Conservation (phyloP, 2,888 invertebrate genomes). For the Andrena flavipes region DNA sequence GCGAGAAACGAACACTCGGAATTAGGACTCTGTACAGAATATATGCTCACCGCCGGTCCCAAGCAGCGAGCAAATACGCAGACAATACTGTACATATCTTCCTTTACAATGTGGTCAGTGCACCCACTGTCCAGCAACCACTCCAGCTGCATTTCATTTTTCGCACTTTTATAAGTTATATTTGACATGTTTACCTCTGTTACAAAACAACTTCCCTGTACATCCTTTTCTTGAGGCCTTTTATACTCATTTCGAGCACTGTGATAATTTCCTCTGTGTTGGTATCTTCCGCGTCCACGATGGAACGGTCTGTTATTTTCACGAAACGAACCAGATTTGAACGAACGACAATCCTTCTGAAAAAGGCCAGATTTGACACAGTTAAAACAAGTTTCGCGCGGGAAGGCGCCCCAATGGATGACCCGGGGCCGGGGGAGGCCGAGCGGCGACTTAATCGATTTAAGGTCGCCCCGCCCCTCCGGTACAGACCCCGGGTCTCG, state of each 20-base stretch:
- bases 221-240: neutral
- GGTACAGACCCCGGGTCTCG: too few relatives aligned
- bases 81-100: too few relatives aligned
- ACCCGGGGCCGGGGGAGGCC: too few relatives aligned
- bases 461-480: too few relatives aligned
- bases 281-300: neutral
- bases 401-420: too few relatives aligned
- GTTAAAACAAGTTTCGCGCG: too few relatives aligned
- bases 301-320: neutral
- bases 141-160: neutral
- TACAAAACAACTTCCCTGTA: constrained; percentile 4
- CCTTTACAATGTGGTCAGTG: neutral
- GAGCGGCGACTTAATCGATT: too few relatives aligned
- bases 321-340: neutral
- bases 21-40: too few relatives aligned
- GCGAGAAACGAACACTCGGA: too few relatives aligned
- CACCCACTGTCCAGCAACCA: neutral
- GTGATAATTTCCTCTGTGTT: neutral
- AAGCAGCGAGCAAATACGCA: too few relatives aligned
- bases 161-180: neutral
- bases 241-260: neutral
- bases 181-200: neutral
- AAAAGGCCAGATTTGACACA: constrained; percentile 5
- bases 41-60: too few relatives aligned
- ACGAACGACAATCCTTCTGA: neutral